Evolutionary conservation across 92 coral and sea anemone genomes (phyloP), one percentile per base, ranked within the genome.

Genomic region (Paramuricea clavata): DNA sequence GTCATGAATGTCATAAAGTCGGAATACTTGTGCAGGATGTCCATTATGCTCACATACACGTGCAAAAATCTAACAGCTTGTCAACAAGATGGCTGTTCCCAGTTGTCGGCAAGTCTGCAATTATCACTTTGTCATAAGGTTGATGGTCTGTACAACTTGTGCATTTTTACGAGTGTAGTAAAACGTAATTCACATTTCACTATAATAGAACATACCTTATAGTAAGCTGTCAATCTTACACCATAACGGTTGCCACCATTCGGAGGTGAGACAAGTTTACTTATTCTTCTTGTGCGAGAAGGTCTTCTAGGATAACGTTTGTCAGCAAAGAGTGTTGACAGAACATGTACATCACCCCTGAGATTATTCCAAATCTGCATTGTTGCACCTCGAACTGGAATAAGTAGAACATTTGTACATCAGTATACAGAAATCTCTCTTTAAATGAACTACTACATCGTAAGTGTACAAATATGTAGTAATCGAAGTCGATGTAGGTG

Each of bases 171-270:
- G n/a, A n/a, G n/a, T n/a, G n/a, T n/a, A n/a, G n/a, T n/a, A n/a
- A n/a, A n/a, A n/a, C n/a, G n/a, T n/a, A n/a, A n/a, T n/a, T n/a
- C n/a, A n/a, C n/a, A n/a, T n/a, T 39, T 54, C 8, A 10, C 62
- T 54, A 54, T 47, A 54, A 21, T 10, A 21, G 19, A 8, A 54
- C 62, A 3, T 19, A 54, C 62, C 62, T 54, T 54, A 54, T 17
- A 54, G 19, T 54, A 54, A 54, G 62, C 62, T 19, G 62, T 54
- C 26, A 54, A 21, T 54, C 62, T 54, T 3, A 54, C 62, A 54
- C 62, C 62, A 54, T 54, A 19, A 54, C 62, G 62, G 62, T 54
- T 54, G 23, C 62, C 62, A 54, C 62, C 19, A 8, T 54, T 54
- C 17, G 62, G 62, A 54, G 62, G 62, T 21, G 62, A 16, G 16